Evolutionary conservation across 1,140 invertebrate species (phyloP), one percentile per base, ranked within the genome.

Genomic region (Brachionus calyciflorus): DNA sequence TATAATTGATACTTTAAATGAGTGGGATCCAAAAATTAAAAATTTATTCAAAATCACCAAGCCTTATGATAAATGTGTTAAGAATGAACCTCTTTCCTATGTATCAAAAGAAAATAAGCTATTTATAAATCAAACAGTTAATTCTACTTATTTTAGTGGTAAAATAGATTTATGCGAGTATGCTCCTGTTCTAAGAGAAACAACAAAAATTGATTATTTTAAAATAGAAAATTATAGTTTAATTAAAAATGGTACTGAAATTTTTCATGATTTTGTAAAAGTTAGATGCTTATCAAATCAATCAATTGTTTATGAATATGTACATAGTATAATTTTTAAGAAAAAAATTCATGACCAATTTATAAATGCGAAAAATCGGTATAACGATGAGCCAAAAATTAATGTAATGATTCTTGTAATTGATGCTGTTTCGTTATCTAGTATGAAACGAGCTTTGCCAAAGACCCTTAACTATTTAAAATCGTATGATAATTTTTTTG

Each of bases 381-480:
- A 28, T 5, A 5, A 48, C 3, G 19, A 17, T n/a, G 19, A 19
- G 10, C 19, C 26, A 6, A 70, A 70, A 33, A 17, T 70, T 0
- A 49, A 70, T 51, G 65, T 70, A 4, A 70, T 70, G 44, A 70
- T 70, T 28, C 19, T 70, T 30, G 21, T 70, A 19, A 26, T 70
- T 4, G 65, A 70, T 46, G 65, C 24, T 33, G 65, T 70, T 0
- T 49, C 44, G 7, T 49, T 49, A 10, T 70, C 46, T 14, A 49
- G 46, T 19, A 33, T 49, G 17, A 49, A 49, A 30, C 21, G 65
- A 70, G 65, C 65, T 7, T 51, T 70, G 7, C 65, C 65, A 51
- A 49, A 70, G 24, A 70, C 65, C 14, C 17, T 70, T n/a, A 17
- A 49, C 10, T 70, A 51, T 70, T 37, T 70, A 51, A 70, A 70